Percentiles rank a stretch among this genome's conserved stretches.
These are phyloP conservation scores for Nasua narica DNA, from an alignment of 2,797 vertebrate species.

Conservation along the genomic window DNA sequence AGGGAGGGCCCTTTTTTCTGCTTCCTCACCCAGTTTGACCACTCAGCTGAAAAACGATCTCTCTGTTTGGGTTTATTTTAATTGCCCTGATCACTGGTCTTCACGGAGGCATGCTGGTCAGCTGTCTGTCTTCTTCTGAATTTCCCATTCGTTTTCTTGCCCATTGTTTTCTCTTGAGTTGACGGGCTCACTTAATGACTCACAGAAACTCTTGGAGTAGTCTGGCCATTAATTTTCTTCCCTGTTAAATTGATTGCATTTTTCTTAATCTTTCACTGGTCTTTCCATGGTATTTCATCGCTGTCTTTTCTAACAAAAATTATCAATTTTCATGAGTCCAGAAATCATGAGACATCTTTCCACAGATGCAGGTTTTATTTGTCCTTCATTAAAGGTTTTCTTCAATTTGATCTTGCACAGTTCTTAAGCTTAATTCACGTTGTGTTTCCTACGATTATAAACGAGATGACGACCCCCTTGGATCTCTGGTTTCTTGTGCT, in stretches of 20 bases:
- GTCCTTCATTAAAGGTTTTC: background rate
- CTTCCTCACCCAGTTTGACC: background rate
- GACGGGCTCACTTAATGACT: background rate
- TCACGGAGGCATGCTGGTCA: background rate
- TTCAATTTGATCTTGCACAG: background rate
- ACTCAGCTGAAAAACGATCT: background rate
- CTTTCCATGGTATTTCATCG: background rate
- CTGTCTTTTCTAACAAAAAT: background rate
- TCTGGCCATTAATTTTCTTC: background rate
- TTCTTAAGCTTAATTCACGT: background rate
- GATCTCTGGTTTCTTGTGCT: background rate
- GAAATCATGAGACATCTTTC: background rate
- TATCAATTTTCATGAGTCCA: background rate
- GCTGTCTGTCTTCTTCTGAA: background rate
- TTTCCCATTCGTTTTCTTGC: background rate
- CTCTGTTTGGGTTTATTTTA: background rate
- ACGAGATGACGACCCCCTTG: background rate
- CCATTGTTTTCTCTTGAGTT: background rate
- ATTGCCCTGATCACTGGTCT: background rate
- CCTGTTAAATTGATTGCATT: background rate
- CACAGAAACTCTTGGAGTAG: background rate
- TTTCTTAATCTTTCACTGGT: background rate
- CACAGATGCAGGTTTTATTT: background rate
- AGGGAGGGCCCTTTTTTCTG: background rate
- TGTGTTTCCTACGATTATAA: background rate